These are phyloP conservation scores for Lacerta bilineata DNA, from an alignment of 2,797 vertebrate genomes.

Conservation along the genomic window DNA sequence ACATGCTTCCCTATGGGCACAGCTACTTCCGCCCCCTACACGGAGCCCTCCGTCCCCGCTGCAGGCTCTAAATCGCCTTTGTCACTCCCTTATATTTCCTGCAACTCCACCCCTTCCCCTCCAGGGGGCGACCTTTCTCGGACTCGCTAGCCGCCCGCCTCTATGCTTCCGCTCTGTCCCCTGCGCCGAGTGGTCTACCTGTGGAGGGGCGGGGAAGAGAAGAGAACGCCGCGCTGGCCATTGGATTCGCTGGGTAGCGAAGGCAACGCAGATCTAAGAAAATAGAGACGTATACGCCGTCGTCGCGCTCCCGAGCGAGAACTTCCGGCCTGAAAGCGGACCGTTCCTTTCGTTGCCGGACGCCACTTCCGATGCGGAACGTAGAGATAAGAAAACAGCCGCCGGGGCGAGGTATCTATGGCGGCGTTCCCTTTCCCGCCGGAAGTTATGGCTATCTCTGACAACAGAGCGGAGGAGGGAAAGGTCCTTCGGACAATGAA, in stretches of 20 bases:
- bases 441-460: conserved; percentile 5
- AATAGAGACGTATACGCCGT: not conserved
- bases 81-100: accelerated
- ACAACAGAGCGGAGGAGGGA: not conserved
- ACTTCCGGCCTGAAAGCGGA: not conserved
- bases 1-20: not conserved
- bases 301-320: not conserved
- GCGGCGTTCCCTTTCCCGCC: not conserved
- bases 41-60: too few relatives aligned
- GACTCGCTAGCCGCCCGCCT: not conserved
- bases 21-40: not conserved
- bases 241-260: not conserved
- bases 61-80: not conserved
- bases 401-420: not conserved
- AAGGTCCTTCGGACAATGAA: conserved; percentile 38
- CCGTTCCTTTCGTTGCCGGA: too few relatives aligned
- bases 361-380: not conserved
- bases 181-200: not conserved
- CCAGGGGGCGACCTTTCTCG: not conserved
- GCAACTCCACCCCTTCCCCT: not conserved
- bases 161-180: not conserved
- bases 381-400: not conserved
- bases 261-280: not conserved
- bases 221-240: not conserved
- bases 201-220: not conserved